Base-by-base conservation (phyloP, 1,140 invertebrate genomes). In the Drosophila paulistorum region DNA sequence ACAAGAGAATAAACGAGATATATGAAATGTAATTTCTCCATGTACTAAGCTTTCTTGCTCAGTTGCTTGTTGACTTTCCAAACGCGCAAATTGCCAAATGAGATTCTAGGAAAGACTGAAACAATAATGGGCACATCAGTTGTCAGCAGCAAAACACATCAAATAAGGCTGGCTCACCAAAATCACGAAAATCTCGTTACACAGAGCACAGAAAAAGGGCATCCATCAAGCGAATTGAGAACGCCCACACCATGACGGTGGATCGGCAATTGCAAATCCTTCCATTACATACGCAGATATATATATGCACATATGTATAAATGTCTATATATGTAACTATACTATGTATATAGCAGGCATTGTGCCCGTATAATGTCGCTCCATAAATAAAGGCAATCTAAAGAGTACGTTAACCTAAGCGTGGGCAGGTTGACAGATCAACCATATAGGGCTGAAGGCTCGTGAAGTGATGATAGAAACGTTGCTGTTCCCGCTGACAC, bases 211-310 rank as follows among this genome's bases (percentile, higher is more conserved):
- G 30, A 30, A 30, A 42, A 39, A 42, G 17, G 63, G 33, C 83
- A 86, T 87, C 71, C 69, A 87, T 86, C 82, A 86, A 76, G 41
- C 61, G 83, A 86, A 86, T 87, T 79, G 83, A 58, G 71, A 70
- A 86, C 72, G 84, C 83, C 79, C 65, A 65, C 39, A 55, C 39
- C 68, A 63, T 63, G 65, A 64, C 45, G 74, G 69, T 79, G 54
- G 45, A 45, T 54, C 61, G 66, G 57, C 67, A 74, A 72, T 65
- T 74, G 74, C 74, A 85, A 74, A 64, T 61, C 61, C 66, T 74
- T 62, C 67, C 59, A 69, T 60, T 35, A 51, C 67, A 75, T 67
- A 69, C 72, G 65, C 64, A 72, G 68, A 85, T 71, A 13, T 13
- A 39, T 10, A 37, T 37, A 37, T 10, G 6, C 33, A 35, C 33